These are phyloP conservation scores for Chrysopilus asiliformis DNA, from an alignment of 2,888 invertebrate genomes.

Conservation along the genomic window DNA sequence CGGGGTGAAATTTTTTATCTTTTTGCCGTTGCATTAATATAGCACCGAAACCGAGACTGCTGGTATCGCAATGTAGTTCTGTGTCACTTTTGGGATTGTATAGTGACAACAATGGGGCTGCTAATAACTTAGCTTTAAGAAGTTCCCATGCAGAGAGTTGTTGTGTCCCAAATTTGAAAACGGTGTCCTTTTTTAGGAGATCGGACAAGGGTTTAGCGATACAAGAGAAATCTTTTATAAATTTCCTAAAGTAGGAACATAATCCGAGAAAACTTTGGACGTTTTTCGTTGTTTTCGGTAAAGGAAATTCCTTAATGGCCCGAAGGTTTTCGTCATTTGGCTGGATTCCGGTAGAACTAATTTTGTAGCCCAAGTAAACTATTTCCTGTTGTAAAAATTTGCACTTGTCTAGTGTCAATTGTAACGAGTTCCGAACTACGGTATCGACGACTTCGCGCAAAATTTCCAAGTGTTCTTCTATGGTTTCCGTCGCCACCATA, in stretches of 20 bases:
- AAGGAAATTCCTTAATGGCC: background rate
- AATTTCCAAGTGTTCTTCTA: too few relatives aligned
- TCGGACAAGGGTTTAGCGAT: background rate
- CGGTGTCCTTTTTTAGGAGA: too few relatives aligned
- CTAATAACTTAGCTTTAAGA: conserved; percentile 9
- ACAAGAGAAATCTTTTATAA: background rate
- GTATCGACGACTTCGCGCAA: too few relatives aligned
- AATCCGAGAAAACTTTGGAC: background rate
- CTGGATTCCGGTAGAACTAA: too few relatives aligned
- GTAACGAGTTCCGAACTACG: too few relatives aligned
- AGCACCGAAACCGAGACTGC: background rate
- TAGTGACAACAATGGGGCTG: conserved; percentile 9
- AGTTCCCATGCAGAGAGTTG: too few relatives aligned
- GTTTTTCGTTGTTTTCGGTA: background rate
- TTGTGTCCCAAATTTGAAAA: too few relatives aligned
- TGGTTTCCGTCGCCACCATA: too few relatives aligned
- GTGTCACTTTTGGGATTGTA: background rate
- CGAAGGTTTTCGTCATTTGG: too few relatives aligned
- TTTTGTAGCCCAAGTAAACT: too few relatives aligned
- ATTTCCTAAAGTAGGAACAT: background rate
- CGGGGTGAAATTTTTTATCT: background rate
- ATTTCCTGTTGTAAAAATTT: too few relatives aligned
- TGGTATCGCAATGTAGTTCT: background rate
- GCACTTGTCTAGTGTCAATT: too few relatives aligned
- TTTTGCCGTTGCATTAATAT: background rate